Conservation (phyloP, 2,888 invertebrate genomes). For the Athrips mouffetella region DNA sequence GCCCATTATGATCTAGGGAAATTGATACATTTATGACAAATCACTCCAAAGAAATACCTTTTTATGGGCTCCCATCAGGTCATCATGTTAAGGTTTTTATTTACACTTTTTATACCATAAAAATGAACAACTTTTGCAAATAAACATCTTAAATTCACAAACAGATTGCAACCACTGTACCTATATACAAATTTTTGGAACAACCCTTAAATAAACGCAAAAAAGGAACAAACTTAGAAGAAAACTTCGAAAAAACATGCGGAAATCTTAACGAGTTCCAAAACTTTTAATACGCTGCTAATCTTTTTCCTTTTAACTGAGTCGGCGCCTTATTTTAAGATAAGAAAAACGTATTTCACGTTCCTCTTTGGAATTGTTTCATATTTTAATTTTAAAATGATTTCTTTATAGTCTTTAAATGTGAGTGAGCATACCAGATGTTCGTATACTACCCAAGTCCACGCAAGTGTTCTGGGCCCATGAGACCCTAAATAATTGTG, state of each 20-base stretch:
- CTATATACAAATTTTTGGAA: no score
- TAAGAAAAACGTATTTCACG: conserved; percentile 1
- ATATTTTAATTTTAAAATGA: no score
- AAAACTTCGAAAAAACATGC: conserved; percentile 9
- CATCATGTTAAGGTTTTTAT: background rate
- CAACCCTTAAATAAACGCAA: no score
- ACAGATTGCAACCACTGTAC: no score
- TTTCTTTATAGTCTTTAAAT: no score
- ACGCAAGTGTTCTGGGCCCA: no score
- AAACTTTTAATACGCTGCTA: conserved; percentile 28
- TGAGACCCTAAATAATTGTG: no score
- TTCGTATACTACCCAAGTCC: no score
- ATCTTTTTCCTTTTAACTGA: conserved; percentile 15
- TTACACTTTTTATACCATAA: background rate
- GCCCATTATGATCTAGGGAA: background rate
- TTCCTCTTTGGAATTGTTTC: no score
- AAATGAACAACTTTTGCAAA: background rate
- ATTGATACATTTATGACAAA: conserved; percentile 1
- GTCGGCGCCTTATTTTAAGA: background rate
- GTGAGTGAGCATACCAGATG: no score
- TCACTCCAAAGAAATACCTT: background rate
- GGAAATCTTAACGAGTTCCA: conserved; percentile 13
- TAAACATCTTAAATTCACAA: background rate
- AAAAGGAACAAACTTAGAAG: background rate
- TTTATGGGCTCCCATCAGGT: no score